Evolutionary conservation across 2,797 vertebrate genomes (phyloP).

Genomic region (Okamejei kenojei): DNA sequence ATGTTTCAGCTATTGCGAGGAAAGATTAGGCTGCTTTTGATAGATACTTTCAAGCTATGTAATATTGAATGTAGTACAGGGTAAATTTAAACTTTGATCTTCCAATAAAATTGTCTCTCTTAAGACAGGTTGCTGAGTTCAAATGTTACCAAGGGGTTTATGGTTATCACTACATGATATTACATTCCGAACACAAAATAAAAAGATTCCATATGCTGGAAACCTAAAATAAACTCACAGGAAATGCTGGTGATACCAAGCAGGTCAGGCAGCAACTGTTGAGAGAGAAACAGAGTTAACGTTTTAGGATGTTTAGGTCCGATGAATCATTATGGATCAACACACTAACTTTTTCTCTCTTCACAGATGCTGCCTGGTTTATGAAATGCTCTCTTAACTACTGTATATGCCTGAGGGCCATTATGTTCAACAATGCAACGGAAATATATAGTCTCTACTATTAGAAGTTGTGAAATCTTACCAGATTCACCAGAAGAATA

Average conservation of each 20-base stretch:
- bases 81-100: constrained; percentile 1
- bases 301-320: too few species aligned
- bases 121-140: too few species aligned
- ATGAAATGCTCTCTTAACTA: not conserved
- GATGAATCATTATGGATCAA: too few species aligned
- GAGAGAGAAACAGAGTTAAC: too few species aligned
- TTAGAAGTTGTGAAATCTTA: not conserved
- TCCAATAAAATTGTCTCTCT: not conserved
- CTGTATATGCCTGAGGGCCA: not conserved
- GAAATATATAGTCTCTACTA: not conserved
- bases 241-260: too few species aligned
- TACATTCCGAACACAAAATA: not conserved
- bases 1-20: not conserved
- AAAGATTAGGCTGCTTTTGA: too few species aligned
- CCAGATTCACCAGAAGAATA: not conserved
- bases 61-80: not conserved
- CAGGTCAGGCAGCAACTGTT: too few species aligned
- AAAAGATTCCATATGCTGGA: too few species aligned
- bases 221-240: too few species aligned
- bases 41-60: not conserved
- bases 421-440: not conserved
- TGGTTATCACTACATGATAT: not conserved
- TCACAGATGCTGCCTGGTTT: too few species aligned
- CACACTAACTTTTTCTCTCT: too few species aligned
- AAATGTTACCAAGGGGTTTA: not conserved